phyloP scores from a whole-genome alignment of 2,797 vertebrate genomes.

The Thripadectes ignobilis region DNA sequence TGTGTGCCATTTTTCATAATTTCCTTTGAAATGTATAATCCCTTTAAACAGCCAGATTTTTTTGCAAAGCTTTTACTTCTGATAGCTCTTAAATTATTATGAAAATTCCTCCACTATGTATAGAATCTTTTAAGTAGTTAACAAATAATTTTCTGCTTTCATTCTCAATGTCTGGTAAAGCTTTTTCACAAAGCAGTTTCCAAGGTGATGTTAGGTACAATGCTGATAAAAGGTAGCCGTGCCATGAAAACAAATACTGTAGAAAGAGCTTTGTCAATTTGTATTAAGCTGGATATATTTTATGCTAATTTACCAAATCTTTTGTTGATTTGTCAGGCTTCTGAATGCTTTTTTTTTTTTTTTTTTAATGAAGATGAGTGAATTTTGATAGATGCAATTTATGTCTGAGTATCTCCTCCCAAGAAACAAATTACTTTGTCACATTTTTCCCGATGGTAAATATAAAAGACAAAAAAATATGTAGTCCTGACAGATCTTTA shows the following conservation, averaged over 20 bases:
- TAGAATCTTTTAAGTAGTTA: conserved; percentile 61
- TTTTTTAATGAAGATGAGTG: conserved; percentile 44
- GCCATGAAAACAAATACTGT: conserved; percentile 76
- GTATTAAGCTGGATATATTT: conserved; percentile 81
- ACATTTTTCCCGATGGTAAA: conserved; percentile 30
- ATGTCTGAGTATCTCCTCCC: conserved; percentile 41
- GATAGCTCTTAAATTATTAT: background rate
- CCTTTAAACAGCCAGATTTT: background rate
- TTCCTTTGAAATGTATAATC: conserved; percentile 19
- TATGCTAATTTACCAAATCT: conserved; percentile 79
- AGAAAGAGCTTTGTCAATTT: conserved; percentile 67
- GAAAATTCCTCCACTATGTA: conserved; percentile 41
- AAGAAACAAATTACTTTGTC: conserved; percentile 59
- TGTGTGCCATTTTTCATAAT: background rate
- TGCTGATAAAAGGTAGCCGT: conserved; percentile 71
- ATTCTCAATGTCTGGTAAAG: conserved; percentile 42
- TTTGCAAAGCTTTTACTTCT: background rate
- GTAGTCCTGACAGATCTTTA: conserved; percentile 11
- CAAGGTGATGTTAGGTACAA: conserved; percentile 78
- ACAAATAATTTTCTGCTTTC: conserved; percentile 79
- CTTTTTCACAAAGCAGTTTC: conserved; percentile 78
- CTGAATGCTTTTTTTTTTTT: background rate
- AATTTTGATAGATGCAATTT: conserved; percentile 63
- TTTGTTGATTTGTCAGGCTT: conserved; percentile 52
- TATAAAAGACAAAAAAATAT: conserved; percentile 21